These are phyloP conservation scores for Notechis scutatus DNA, from an alignment of 2,113 vertebrate genomes.

Conservation along the genomic window DNA sequence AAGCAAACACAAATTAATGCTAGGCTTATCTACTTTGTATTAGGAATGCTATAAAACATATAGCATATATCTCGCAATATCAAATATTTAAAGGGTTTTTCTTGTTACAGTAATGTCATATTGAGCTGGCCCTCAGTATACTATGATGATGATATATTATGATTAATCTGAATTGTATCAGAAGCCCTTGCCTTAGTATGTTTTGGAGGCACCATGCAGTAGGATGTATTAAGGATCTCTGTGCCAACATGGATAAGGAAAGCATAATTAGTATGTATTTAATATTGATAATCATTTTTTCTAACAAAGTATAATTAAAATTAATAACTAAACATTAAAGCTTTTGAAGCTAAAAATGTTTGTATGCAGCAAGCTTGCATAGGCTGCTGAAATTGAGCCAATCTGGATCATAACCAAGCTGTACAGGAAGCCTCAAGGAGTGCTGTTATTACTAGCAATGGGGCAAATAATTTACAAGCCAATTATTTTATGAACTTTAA, in stretches of 20 bases:
- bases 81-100: not conserved
- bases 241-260: not conserved
- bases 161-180: not conserved
- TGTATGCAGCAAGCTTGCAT: not conserved
- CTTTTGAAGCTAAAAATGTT: not conserved
- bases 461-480: conserved; percentile 14
- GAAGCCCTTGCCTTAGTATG: not conserved
- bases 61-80: too few relatives aligned
- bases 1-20: not conserved
- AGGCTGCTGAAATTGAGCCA: conserved; percentile 3
- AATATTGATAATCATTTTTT: not conserved
- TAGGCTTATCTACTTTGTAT: not conserved
- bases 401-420: conserved; percentile 4
- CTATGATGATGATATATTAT: not conserved
- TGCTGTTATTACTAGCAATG: conserved; percentile 11
- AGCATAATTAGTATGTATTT: not conserved
- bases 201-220: not conserved
- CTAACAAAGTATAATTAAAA: not conserved
- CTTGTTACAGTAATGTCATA: not conserved
- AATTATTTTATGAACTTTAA: conserved; percentile 22
- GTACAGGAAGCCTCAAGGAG: not conserved
- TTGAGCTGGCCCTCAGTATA: not conserved
- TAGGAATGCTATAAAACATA: not conserved
- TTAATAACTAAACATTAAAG: not conserved
- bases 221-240: not conserved